A percentile compares a stretch with the other conserved stretches of the same genome.
These are phyloP conservation scores for Zosterops borbonicus DNA, from an alignment of 2,113 vertebrate genomes.

Conservation along the genomic window DNA sequence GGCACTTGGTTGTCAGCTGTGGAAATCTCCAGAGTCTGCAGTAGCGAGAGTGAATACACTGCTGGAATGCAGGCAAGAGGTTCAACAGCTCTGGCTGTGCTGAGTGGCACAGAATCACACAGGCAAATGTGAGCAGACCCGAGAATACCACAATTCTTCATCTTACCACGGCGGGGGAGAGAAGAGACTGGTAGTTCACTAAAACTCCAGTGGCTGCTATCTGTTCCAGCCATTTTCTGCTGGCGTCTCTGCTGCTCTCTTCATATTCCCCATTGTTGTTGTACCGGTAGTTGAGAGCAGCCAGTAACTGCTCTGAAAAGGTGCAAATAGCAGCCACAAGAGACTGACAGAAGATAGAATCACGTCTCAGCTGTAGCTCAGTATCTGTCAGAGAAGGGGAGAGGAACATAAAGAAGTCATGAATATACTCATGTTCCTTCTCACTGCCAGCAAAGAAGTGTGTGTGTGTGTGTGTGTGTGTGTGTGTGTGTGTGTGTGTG, in stretches of 20 bases:
- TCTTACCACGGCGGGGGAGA: conserved; percentile 85
- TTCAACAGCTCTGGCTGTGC: neutral
- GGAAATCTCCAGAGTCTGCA: neutral
- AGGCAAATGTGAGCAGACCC: neutral
- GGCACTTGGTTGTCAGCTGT: neutral
- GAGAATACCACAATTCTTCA: neutral
- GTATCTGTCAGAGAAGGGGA: conserved; percentile 79
- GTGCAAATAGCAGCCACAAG: conserved; percentile 88
- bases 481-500: neutral
- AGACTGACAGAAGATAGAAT: conserved; percentile 93
- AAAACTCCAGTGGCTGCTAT: conserved; percentile 88
- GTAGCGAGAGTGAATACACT: neutral
- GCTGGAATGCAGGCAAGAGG: neutral
- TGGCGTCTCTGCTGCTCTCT: conserved; percentile 93
- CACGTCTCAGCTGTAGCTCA: conserved; percentile 88
- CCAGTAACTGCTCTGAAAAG: conserved; percentile 90
- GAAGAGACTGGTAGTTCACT: conserved; percentile 91
- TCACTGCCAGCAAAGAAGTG: neutral
- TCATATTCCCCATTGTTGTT: conserved; percentile 97
- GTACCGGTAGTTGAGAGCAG: conserved; percentile 87
- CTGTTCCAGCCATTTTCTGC: conserved; percentile 97
- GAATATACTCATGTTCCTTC: neutral
- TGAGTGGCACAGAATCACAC: neutral
- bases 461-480: neutral
- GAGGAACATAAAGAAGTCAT: neutral